Percentiles rank a stretch among this genome's conserved stretches.
Evolutionary conservation across 2,888 invertebrate species (phyloP).

Genomic region (Fissipunctia ypsillon): DNA sequence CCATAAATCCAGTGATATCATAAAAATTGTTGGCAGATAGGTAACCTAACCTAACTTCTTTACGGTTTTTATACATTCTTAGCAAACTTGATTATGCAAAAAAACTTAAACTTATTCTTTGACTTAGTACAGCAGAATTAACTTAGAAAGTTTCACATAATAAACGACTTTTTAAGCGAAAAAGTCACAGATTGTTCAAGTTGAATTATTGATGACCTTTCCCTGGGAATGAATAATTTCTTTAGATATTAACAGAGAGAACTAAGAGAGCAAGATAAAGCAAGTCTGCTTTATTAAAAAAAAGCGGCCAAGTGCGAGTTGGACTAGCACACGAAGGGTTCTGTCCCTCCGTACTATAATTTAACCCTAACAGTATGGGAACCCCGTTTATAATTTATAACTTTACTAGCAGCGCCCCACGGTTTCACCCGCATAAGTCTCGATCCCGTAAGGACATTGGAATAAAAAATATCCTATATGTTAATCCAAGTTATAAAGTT

Average conservation of each 20-base stretch:
- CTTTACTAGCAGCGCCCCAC: no score
- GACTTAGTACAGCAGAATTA: constrained; percentile 36
- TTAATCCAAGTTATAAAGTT: no score
- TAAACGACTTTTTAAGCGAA: constrained; percentile 55
- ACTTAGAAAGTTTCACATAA: constrained; percentile 42
- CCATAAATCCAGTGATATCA: not conserved
- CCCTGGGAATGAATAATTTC: constrained; percentile 45
- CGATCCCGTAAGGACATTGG: no score
- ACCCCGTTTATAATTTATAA: no score
- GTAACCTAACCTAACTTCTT: constrained; percentile 2
- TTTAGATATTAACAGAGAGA: constrained; percentile 31
- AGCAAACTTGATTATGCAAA: constrained; percentile 7
- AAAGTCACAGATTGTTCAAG: constrained; percentile 49
- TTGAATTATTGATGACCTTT: constrained; percentile 55
- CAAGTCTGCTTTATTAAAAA: constrained; percentile 16
- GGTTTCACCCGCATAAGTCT: no score
- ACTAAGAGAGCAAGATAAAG: constrained; percentile 11
- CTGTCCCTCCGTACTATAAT: no score
- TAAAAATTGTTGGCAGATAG: not conserved
- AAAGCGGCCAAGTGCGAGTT: not conserved
- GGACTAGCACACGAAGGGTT: not conserved
- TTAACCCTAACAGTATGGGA: no score
- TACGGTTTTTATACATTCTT: constrained; percentile 10
- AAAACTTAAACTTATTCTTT: constrained; percentile 26
- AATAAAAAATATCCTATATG: no score